Evolutionary conservation across 2,888 invertebrate species (phyloP), one percentile per base, ranked within the genome.

Genomic region (Lepidocyrtoides sp.): DNA sequence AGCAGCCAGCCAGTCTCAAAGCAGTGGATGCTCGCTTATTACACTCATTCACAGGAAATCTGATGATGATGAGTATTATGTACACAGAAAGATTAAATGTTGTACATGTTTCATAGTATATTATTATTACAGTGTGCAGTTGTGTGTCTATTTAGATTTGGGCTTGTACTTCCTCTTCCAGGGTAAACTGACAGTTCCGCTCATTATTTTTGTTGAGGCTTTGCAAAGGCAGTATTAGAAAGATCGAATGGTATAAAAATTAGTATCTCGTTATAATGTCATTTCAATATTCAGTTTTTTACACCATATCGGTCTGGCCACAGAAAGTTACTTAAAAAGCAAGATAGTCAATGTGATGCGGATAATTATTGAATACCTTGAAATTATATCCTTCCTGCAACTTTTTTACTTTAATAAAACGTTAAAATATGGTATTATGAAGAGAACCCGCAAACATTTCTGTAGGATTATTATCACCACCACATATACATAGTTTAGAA

Each of bases 181-280:
- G 89, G 89, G 88, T 92, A 92, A 92, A 92, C 92, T 89, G 86
- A 89, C 89, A 86, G 91, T 92, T 92, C 92, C 92, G 92, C 91
- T 91, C 60, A 89, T 88, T 85, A 88, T 91, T 91, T 84, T 91
- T 91, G 83, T 89, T 91, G 88, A 84, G 87, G 83, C 66, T 87
- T 91, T 82, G 36, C 20, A 36, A n/a, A n/a, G n/a, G n/a, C n/a
- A n/a, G n/a, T n/a, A n/a, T n/a, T n/a, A n/a, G n/a, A n/a, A n/a
- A n/a, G n/a, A n/a, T n/a, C n/a, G n/a, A n/a, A n/a, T n/a, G n/a
- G n/a, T n/a, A n/a, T n/a, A n/a, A n/a, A n/a, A n/a, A n/a, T n/a
- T n/a, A n/a, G n/a, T n/a, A n/a, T n/a, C n/a, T n/a, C n/a, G n/a
- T n/a, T n/a, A n/a, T n/a, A n/a, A n/a, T n/a, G n/a, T n/a, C n/a